These are phyloP conservation scores for Ommatoiulus sabulosus DNA, from an alignment of 2,888 invertebrate species.

Conservation along the genomic window DNA sequence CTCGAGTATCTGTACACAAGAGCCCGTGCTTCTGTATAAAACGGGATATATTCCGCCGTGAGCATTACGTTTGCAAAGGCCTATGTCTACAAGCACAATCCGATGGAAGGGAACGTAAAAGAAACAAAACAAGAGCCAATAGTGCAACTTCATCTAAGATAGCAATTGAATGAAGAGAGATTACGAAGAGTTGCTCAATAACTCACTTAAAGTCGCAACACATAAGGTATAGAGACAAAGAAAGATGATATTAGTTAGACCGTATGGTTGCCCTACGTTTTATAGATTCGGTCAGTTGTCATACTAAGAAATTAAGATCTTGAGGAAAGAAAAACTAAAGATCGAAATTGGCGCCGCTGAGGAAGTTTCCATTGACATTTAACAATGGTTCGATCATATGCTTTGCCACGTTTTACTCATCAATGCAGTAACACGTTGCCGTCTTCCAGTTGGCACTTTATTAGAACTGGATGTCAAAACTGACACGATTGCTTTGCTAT, in stretches of 20 bases:
- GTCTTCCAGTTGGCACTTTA: neutral
- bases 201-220: constrained; percentile 30
- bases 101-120: neutral
- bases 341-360: neutral
- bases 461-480: neutral
- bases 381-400: neutral
- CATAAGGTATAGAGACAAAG: neutral
- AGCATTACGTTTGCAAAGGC: neutral
- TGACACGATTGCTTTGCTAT: neutral
- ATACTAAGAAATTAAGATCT: neutral
- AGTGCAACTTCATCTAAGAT: neutral
- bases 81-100: neutral
- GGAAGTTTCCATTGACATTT: neutral
- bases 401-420: neutral
- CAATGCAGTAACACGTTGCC: neutral
- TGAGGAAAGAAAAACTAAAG: neutral
- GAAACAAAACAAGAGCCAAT: neutral
- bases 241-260: neutral
- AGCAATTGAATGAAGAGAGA: constrained; percentile 29
- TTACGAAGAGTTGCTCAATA: constrained; percentile 11
- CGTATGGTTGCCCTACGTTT: neutral
- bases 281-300: neutral
- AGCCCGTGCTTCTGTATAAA: neutral
- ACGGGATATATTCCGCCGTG: neutral
- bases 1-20: too few relatives aligned